Evolutionary conservation across 92 coral and sea anemone species (phyloP).

Genomic region (Epizoanthus scotinus): DNA sequence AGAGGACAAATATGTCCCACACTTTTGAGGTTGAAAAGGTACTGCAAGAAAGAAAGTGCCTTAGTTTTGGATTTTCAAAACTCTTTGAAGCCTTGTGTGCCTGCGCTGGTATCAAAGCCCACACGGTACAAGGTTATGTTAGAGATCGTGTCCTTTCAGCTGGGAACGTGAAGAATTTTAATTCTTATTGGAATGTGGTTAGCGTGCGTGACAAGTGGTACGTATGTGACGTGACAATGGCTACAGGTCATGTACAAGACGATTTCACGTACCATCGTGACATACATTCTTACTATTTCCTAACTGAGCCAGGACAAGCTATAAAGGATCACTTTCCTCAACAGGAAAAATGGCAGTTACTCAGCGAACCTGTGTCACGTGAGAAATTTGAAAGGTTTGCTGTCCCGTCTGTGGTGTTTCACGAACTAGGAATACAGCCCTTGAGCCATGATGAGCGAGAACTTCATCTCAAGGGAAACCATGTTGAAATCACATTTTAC

Average conservation of each 20-base stretch:
- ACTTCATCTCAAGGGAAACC: slow-evolving; percentile 42
- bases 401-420: slow-evolving; percentile 60
- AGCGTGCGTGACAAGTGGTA: slow-evolving; percentile 69
- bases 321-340: slow-evolving; percentile 68
- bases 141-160: slow-evolving; percentile 64
- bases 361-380: slow-evolving; percentile 57
- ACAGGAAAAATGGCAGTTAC: slow-evolving; percentile 73
- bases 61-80: slow-evolving; percentile 75
- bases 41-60: slow-evolving; percentile 34
- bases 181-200: slow-evolving; percentile 78
- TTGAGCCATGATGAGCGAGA: slow-evolving; percentile 65
- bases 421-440: slow-evolving; percentile 61
- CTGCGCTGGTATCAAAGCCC: slow-evolving; percentile 57
- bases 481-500: slow-evolving; percentile 70
- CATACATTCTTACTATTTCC: slow-evolving; percentile 60
- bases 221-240: slow-evolving; percentile 79
- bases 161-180: slow-evolving; percentile 23
- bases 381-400: slow-evolving; percentile 66
- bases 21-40: slow-evolving; percentile 54
- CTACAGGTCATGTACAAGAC: slow-evolving; percentile 67
- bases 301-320: slow-evolving; percentile 76
- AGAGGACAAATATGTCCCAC: slow-evolving; percentile 22
- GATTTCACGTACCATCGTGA: slow-evolving; percentile 72
- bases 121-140: slow-evolving; percentile 56
- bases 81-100: slow-evolving; percentile 61